These are phyloP conservation scores for Phalloptychus januarius DNA, from an alignment of 2,797 vertebrate genomes.

Conservation along the genomic window DNA sequence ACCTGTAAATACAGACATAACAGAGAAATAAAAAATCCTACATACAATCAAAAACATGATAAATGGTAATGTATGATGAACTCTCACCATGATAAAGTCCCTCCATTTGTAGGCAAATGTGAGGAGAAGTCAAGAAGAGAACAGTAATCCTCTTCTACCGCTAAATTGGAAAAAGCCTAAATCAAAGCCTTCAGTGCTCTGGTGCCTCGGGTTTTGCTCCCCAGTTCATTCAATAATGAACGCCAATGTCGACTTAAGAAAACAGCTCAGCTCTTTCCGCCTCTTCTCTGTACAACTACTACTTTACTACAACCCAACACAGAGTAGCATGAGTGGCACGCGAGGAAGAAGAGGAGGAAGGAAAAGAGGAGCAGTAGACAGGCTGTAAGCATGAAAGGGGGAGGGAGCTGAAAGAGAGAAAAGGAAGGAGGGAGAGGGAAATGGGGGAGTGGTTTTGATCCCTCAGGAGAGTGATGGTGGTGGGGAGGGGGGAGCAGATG, in stretches of 20 bases:
- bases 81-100: constrained; percentile 77
- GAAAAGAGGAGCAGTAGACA: constrained; percentile 23
- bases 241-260: constrained; percentile 58
- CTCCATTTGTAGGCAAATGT: constrained; percentile 65
- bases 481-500: constrained; percentile 51
- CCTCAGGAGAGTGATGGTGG: constrained; percentile 53
- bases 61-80: background rate
- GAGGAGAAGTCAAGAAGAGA: constrained; percentile 20
- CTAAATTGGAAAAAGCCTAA: constrained; percentile 50
- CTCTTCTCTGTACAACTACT: constrained; percentile 44
- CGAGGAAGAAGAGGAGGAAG: constrained; percentile 26
- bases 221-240: constrained; percentile 58
- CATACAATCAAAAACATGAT: constrained; percentile 11
- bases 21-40: background rate
- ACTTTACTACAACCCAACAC: constrained; percentile 37
- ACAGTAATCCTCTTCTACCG: constrained; percentile 25
- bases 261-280: constrained; percentile 47
- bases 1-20: background rate
- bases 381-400: constrained; percentile 44
- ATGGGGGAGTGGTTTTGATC: constrained; percentile 56
- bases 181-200: constrained; percentile 49
- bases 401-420: constrained; percentile 47
- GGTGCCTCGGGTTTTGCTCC: constrained; percentile 28
- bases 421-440: constrained; percentile 26
- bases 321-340: constrained; percentile 52